These are phyloP conservation scores for Spodoptera frugiperda DNA, from an alignment of 1,140 invertebrate species.

Conservation along the genomic window DNA sequence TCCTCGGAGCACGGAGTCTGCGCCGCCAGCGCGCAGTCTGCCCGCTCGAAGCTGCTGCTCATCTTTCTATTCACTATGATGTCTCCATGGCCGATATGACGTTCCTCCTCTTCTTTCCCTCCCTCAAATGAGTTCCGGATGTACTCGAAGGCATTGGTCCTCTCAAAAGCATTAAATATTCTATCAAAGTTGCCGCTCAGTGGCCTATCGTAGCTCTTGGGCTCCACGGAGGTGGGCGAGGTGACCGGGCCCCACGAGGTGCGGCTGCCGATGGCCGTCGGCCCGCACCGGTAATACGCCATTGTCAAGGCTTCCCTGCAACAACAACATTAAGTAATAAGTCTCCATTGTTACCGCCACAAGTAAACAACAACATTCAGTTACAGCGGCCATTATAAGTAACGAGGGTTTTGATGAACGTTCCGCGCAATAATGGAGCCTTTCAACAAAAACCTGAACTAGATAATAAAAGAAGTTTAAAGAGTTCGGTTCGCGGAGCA, in stretches of 20 bases:
- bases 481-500: conserved; percentile 29
- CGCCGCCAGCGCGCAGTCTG: conserved; percentile 85
- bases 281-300: conserved; percentile 88
- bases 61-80: conserved; percentile 81
- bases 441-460: conserved; percentile 13
- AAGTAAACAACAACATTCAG: conserved; percentile 8
- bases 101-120: conserved; percentile 68
- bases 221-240: conserved; percentile 76
- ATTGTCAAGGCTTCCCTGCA: conserved; percentile 70
- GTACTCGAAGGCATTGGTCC: conserved; percentile 83
- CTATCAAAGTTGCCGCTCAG: conserved; percentile 84
- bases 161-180: conserved; percentile 85
- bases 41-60: conserved; percentile 86
- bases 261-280: conserved; percentile 87
- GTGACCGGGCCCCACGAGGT: conserved; percentile 89
- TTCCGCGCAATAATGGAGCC: background rate
- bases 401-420: conserved; percentile 16
- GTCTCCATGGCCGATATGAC: conserved; percentile 73
- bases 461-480: conserved; percentile 27
- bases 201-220: conserved; percentile 75
- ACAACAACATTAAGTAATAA: conserved; percentile 51
- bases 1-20: conserved; percentile 89
- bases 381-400: background rate
- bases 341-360: background rate
- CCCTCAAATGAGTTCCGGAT: conserved; percentile 76